Evolutionary conservation across 2,797 vertebrate species (phyloP), one percentile per base, ranked within the genome.

Genomic region (Sibirionetta formosa): DNA sequence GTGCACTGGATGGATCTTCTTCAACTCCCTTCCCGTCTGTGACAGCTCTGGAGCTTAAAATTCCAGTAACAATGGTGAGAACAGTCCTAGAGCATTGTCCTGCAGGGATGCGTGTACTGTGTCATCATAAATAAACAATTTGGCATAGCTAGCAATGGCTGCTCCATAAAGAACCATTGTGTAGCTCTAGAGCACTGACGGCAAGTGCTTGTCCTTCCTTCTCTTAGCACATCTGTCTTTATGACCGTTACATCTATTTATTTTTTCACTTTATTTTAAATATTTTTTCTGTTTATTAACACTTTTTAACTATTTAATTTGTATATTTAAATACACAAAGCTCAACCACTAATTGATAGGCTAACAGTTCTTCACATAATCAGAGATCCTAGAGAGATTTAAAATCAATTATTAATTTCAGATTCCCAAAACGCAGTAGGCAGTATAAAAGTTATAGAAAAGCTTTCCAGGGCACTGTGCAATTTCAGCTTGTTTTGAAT

Each of bases 21-120:
- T 63, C 77, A 82, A 48, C 0, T 12, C 27, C 35, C 8, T 71
- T 90, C 27, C 48, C 6, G 13, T 7, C 16, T 3, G 2, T 38
- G 60, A 56, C 66, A 70, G 56, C n/a, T 85, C 76, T 80, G 70
- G 61, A 87, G 51, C 36, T 76, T 44, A 48, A 94, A 90, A 86
- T 48, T 44, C 4, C 63, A 68, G 35, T 23, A 81, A 38, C 48
- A 53, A 71, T 5, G 9, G 76, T 72, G 65, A 83, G n/a, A 90
- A 94, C 11, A 60, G n/a, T 27, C 6, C 6, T 75, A 76, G 3
- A 70, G 36, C 66, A 60, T 64, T 56, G 73, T 95, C 72, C 77
- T 83, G 44, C 50, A 71, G 68, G 44, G 22, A 38, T 1, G 1
- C n/a, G 22, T 54, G 64, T 35, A 33, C 48, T 73, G 70, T 27